Base-by-base conservation (phyloP, 2,888 invertebrate species). In the Rhimphoctona megacephalus region DNA sequence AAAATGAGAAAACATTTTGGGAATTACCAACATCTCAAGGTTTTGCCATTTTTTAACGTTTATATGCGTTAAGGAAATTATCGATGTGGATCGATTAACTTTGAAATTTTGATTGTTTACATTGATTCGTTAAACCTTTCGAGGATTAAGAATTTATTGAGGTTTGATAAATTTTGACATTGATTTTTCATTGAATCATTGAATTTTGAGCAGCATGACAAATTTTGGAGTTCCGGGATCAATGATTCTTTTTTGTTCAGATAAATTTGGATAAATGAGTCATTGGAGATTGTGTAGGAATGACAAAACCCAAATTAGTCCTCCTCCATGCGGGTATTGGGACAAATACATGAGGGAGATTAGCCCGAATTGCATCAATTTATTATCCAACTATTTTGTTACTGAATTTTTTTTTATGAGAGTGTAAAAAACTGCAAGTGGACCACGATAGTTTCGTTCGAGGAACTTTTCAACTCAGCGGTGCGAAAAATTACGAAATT, bases 401-500 rank as follows among this genome's bases (percentile, higher is more conserved):
- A 30, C 30, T 30, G 61, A 61, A 30, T 14, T 25, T 61, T 14
- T 25, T 61, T 57, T 61, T 61, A 43, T n/a, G 39, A 73, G 72
- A 14, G 69, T 72, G 43, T 25, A 57, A 80, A 83, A 87, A 66
- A 81, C 39, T 83, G 64, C 69, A 81, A 79, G 74, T 77, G 52
- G 69, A 30, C 54, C 49, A 70, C 66, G n/a, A 81, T 67, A 30
- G 33, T 73, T 76, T 79, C 79, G 43, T 43, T 52, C 73, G 66
- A 66, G 67, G 36, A 25, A n/a, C 66, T 14, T 76, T 14, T 30
- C 30, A 43, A 46, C 33, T 69, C 76, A 76, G 17, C 70, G 76
- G 57, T 74, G 70, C 79, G 83, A 64, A 57, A 81, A 81, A 83
- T 83, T 66, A 81, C 77, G 86, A 86, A 86, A 81, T 81, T 81